Base-by-base conservation (phyloP, 1,140 invertebrate species). In the Cecropterus lyciades region DNA sequence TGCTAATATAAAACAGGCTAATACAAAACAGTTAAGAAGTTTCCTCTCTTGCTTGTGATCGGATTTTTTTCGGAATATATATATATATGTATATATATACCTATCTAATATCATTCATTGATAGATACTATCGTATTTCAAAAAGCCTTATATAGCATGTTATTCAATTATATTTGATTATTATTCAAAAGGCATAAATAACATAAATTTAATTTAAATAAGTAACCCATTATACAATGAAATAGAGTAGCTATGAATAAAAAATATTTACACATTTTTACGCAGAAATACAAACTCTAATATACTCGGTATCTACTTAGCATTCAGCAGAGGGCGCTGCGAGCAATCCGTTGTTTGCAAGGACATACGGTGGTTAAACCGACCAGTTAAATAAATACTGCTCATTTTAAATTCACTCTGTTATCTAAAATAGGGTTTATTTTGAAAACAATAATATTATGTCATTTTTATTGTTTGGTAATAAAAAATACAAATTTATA, bases 341-440 rank as follows among this genome's bases (percentile, higher is more conserved):
- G 37, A 13, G 37, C 33, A 45, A 46, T 45, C 40, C 42, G 42
- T 11, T 60, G 24, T 60, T 30, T 46, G 56, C 51, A 14, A 16
- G 48, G 51, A 52, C 51, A 52, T 37, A 51, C 48, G 20, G 27
- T 14, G 27, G 51, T 16, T 52, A 15, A 52, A 52, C 51, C 51
- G 51, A 52, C 51, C 27, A 16, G 51, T 52, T 52, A 52, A 52
- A 52, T 52, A 52, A 52, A 52, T 52, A 52, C 51, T 15, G 27
- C 24, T 51, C n/a, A 24, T 51, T 51, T 51, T 51, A 51, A 51
- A 51, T 52, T 52, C 49, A 52, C 20, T 8, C 14, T 30, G 24
- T 24, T 24, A 24, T 24, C 20, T 33, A 33, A 33, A 33, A 10
- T 33, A 33, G 9, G 9, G 30, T 10, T 46, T 42, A 49, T 46